Evolutionary conservation across 2,888 invertebrate species (phyloP).

Genomic region (Masnerella sp.): DNA sequence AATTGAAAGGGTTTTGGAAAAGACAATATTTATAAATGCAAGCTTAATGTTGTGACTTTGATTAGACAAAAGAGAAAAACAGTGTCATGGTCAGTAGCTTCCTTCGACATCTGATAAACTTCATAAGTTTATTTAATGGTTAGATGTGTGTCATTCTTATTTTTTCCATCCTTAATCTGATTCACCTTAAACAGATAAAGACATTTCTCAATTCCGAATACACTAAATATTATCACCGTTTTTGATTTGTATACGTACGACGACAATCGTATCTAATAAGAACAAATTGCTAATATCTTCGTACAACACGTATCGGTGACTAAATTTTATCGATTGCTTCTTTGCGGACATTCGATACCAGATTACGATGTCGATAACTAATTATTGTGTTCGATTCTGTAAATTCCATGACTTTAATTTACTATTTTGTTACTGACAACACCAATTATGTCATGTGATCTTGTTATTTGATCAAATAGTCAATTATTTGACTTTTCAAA

Average conservation of each 20-base stretch:
- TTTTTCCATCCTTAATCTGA: slow-evolving; percentile 14
- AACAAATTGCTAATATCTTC: slow-evolving; percentile 18
- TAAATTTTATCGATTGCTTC: not conserved
- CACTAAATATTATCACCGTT: slow-evolving; percentile 9
- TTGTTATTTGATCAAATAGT: no score
- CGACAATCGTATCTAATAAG: slow-evolving; percentile 15
- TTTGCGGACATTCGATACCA: not conserved
- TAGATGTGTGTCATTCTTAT: slow-evolving; percentile 28
- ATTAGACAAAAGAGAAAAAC: slow-evolving; percentile 37
- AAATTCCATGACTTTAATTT: no score
- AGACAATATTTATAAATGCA: not conserved
- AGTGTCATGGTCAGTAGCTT: slow-evolving; percentile 46
- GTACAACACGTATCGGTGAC: slow-evolving; percentile 3
- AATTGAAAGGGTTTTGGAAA: not conserved
- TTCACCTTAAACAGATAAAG: slow-evolving; percentile 17
- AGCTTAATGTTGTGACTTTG: slow-evolving; percentile 30
- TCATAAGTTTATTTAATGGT: slow-evolving; percentile 24
- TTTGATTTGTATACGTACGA: slow-evolving; percentile 4
- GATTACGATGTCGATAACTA: slow-evolving; percentile 62
- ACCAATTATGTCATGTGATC: no score
- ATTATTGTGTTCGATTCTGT: slow-evolving; percentile 30
- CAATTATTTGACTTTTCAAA: no score
- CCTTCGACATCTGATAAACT: slow-evolving; percentile 49
- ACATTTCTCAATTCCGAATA: not conserved
- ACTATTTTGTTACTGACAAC: no score